A percentile compares a stretch with the other conserved stretches of the same genome.
Conservation (phyloP, 2,888 invertebrate genomes). For the Tetrapedia diversipes region DNA sequence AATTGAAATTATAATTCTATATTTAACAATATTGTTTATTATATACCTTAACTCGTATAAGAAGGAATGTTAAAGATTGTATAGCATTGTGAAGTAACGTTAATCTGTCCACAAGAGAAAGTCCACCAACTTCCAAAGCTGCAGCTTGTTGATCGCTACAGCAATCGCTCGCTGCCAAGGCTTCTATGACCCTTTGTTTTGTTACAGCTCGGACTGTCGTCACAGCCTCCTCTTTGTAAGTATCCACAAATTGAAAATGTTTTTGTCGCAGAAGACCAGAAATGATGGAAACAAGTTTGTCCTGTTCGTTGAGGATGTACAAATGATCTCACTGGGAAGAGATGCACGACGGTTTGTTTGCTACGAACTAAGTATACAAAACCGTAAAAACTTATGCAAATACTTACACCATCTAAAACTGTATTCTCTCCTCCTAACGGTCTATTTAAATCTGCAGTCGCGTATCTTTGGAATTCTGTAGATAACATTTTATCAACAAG, state of each 20-base stretch:
- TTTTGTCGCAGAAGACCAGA: slow-evolving; percentile 95
- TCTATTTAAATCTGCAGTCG: slow-evolving; percentile 95
- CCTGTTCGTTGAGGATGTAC: slow-evolving; percentile 84
- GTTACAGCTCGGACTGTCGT: slow-evolving; percentile 94
- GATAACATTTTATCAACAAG: slow-evolving; percentile 98
- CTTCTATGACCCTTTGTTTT: slow-evolving; percentile 94
- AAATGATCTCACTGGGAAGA: slow-evolving; percentile 70
- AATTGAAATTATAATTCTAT: not conserved
- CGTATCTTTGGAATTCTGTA: slow-evolving; percentile 96
- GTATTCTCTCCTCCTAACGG: slow-evolving; percentile 86
- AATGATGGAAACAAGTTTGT: slow-evolving; percentile 93
- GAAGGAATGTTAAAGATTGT: slow-evolving; percentile 83
- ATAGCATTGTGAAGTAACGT: slow-evolving; percentile 84
- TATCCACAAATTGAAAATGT: slow-evolving; percentile 94
- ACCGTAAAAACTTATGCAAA: slow-evolving; percentile 1
- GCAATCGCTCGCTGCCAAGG: slow-evolving; percentile 85
- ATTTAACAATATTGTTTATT: not conserved
- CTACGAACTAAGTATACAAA: slow-evolving; percentile 58
- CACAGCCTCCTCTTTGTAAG: slow-evolving; percentile 94
- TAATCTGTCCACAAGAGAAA: slow-evolving; percentile 84
- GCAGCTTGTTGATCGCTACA: slow-evolving; percentile 85
- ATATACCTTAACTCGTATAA: slow-evolving; percentile 84
- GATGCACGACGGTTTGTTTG: slow-evolving; percentile 63
- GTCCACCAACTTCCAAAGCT: slow-evolving; percentile 80
- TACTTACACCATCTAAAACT: slow-evolving; percentile 86